A percentile compares a stretch with the other conserved stretches of the same genome.
Evolutionary conservation across 2,113 vertebrate species (phyloP).

Genomic region (Aegithalos caudatus): DNA sequence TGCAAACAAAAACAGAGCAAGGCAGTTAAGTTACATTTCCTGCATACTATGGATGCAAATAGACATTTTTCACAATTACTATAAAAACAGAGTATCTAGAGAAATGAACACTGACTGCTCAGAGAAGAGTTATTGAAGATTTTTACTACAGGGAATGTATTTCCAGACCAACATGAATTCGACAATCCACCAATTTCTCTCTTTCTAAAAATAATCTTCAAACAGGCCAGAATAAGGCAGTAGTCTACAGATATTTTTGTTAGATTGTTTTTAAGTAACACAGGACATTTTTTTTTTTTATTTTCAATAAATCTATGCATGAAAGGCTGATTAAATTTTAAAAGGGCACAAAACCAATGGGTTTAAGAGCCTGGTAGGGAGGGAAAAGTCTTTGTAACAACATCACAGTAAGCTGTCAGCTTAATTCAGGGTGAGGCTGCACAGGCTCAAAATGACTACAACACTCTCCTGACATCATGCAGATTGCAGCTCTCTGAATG

Average conservation of each 20-base stretch:
- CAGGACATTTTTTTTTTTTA: too few relatives aligned
- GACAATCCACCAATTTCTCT: background rate
- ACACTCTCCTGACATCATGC: background rate
- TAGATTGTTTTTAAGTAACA: background rate
- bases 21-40: background rate
- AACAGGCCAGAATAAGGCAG: background rate
- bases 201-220: background rate
- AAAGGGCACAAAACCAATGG: background rate
- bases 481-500: background rate
- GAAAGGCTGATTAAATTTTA: background rate
- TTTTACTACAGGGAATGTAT: background rate
- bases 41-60: background rate
- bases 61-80: background rate
- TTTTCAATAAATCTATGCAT: background rate
- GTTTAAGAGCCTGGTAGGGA: background rate
- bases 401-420: background rate
- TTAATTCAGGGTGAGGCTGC: background rate
- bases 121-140: background rate
- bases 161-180: background rate
- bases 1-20: background rate
- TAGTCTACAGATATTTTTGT: background rate
- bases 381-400: background rate
- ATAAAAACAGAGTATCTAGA: background rate
- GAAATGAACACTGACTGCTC: background rate
- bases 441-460: background rate